Base-by-base conservation (phyloP, 2,797 vertebrate species). In the Hephaestus fuliginosus region DNA sequence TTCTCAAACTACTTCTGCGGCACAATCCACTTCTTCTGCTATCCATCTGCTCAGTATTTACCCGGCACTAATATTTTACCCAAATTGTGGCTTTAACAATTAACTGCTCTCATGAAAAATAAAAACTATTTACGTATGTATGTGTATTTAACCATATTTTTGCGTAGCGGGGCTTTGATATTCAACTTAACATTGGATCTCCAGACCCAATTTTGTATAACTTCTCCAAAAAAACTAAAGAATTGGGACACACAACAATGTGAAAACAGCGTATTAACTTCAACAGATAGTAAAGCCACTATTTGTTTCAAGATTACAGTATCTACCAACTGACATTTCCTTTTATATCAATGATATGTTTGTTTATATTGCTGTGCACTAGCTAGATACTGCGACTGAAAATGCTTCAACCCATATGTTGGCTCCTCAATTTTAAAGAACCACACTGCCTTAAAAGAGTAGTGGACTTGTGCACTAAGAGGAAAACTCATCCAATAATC, bases 381-480 rank as follows among this genome's bases (percentile, higher is more conserved):
- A 36, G 22, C 18, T 15, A 33, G 17, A 55, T 44, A 15, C 13
- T 30, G 13, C 70, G 28, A 74, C 6, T 41, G 5, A 9, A 74
- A 70, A 76, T 10, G 3, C 2, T 41, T 36, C 43, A 15, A 8
- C 14, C 5, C 25, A 15, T 44, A 67, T 30, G 17, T 39, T 66
- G 44, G 56, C 64, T 61, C 22, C 49, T 11, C 1, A 51, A 5
- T n/a, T 76, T 77, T 25, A 12, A 72, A 56, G 20, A 62, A 67
- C 7, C 41, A 13, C 62, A 15, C 30, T 33, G 48, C 63, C 20
- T 43, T 36, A 53, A 56, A 61, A 18, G 30, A 51, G 63, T 41
- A 1, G 20, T 57, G 17, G 5, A 41, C 7, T 51, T 56, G 25
- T 61, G 52, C 22, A 12, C 61, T 36, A 49, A 52, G 39, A 56